phyloP scores from a whole-genome alignment of 2,113 vertebrate species.

The Aptenodytes forsteri region DNA sequence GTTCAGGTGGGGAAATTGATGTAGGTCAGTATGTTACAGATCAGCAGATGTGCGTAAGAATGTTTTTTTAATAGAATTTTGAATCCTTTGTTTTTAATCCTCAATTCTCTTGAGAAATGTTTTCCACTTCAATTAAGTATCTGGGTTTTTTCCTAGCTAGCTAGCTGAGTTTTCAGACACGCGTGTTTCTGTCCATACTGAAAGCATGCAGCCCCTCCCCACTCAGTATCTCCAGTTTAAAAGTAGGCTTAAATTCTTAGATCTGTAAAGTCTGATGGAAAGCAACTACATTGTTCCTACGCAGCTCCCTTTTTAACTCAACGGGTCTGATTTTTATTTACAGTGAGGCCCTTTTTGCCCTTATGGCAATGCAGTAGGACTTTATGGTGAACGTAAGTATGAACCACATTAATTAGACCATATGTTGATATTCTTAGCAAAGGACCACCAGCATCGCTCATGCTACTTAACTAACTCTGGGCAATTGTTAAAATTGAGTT shows the following conservation, averaged over 20 bases:
- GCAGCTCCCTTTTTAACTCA: neutral
- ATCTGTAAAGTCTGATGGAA: neutral
- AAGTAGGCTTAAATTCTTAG: neutral
- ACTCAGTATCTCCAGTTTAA: neutral
- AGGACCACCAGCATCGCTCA: neutral
- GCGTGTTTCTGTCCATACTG: neutral
- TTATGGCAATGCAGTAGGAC: neutral
- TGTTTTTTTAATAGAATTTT: neutral
- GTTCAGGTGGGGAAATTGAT: neutral
- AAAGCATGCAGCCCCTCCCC: neutral
- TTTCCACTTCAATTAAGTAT: neutral
- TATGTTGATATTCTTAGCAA: neutral
- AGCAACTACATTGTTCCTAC: neutral
- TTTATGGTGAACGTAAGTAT: neutral
- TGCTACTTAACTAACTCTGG: neutral
- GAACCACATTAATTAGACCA: neutral
- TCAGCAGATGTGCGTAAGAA: neutral
- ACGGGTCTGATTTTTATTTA: neutral
- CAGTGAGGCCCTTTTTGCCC: neutral
- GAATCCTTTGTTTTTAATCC: neutral
- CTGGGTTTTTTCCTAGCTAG: neutral
- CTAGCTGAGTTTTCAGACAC: neutral
- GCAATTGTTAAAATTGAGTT: neutral
- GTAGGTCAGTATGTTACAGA: neutral
- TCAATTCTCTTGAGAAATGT: neutral